Percentiles rank a stretch among this genome's conserved stretches.
phyloP scores from a whole-genome alignment of 2,113 vertebrate genomes.

The Suncus etruscus region DNA sequence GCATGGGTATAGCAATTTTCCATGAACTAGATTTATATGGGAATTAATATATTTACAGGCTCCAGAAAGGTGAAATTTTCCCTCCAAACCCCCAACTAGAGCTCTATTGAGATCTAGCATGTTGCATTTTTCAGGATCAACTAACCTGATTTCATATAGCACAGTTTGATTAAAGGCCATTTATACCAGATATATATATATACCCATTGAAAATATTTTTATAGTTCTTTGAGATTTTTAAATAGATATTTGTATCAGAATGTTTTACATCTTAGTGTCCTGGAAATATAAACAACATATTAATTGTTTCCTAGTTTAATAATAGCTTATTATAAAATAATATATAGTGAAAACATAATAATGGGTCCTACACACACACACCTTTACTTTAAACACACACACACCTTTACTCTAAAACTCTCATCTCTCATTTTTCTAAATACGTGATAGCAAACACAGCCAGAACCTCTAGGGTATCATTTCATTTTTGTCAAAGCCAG shows the following conservation, averaged over 20 bases:
- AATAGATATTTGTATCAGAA: neutral
- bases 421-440: conserved; percentile 18
- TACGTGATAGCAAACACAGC: neutral
- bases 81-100: neutral
- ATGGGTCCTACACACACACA: neutral
- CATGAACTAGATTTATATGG: neutral
- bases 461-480: neutral
- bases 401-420: neutral
- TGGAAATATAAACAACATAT: neutral
- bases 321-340: too few species aligned
- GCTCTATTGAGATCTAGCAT: neutral
- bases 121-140: neutral
- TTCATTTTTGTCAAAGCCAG: neutral
- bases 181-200: neutral
- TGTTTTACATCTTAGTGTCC: neutral
- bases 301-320: neutral
- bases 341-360: too few species aligned
- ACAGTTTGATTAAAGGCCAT: neutral
- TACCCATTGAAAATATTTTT: neutral
- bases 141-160: neutral
- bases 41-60: neutral
- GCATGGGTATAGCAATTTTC: neutral
- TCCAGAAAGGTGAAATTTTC: neutral
- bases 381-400: fast-evolving
- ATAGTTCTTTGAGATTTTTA: neutral